These are phyloP conservation scores for Molossus molossus DNA, from an alignment of 2,797 vertebrate genomes.

Conservation along the genomic window DNA sequence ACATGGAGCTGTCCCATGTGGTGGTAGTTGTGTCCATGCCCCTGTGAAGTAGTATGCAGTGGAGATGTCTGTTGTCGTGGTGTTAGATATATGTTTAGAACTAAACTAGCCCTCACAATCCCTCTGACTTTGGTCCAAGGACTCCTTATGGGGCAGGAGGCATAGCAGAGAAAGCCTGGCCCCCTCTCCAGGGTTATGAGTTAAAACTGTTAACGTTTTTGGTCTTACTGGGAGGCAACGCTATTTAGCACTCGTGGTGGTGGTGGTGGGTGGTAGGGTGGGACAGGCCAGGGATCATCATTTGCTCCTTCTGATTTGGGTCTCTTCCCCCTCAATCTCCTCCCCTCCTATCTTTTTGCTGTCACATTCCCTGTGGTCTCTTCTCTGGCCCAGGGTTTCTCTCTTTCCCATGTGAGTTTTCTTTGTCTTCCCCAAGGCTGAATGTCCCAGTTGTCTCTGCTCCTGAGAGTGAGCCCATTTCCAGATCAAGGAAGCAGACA, in stretches of 20 bases:
- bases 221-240: conserved; percentile 57
- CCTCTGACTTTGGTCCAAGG: conserved; percentile 6
- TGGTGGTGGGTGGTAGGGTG: background rate
- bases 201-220: conserved; percentile 29
- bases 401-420: conserved; percentile 28
- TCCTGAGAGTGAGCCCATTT: conserved; percentile 45
- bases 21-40: conserved; percentile 71
- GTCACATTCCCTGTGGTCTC: conserved; percentile 29
- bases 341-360: background rate
- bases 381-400: conserved; percentile 12
- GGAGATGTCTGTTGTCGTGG: conserved; percentile 86
- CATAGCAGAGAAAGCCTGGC: conserved; percentile 25
- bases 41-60: conserved; percentile 87
- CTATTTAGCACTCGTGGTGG: conserved; percentile 26
- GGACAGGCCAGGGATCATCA: background rate
- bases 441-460: conserved; percentile 46
- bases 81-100: conserved; percentile 89
- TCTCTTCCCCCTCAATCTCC: background rate
- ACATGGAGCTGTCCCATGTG: conserved; percentile 75
- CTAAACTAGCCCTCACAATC: conserved; percentile 78
- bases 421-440: conserved; percentile 55
- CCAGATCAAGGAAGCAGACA: conserved; percentile 8
- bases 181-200: conserved; percentile 37
- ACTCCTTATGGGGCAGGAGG: background rate
- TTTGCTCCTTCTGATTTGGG: conserved; percentile 28